phyloP scores from a whole-genome alignment of 1,140 invertebrate genomes.

The Formica selysi region DNA sequence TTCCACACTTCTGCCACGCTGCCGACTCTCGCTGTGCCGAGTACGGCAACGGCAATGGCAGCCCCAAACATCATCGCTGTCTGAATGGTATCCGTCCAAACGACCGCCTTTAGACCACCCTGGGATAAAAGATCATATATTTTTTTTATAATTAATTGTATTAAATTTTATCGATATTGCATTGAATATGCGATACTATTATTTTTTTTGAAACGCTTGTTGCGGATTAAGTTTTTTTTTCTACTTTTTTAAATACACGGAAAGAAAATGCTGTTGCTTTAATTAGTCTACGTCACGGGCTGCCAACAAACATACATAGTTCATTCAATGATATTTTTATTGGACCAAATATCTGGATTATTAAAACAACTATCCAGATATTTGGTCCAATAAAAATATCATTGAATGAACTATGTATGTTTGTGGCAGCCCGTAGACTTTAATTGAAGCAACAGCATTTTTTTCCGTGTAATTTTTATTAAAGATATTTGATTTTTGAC shows the following conservation, averaged over 20 bases:
- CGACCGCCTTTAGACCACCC: slow-evolving; percentile 95
- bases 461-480: background rate
- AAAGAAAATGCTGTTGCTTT: too few species aligned
- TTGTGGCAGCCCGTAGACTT: too few species aligned
- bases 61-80: slow-evolving; percentile 92
- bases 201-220: background rate
- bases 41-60: slow-evolving; percentile 89
- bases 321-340: too few species aligned
- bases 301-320: too few species aligned
- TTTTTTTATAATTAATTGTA: background rate
- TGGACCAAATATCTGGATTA: too few species aligned
- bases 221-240: background rate
- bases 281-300: too few species aligned
- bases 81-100: slow-evolving; percentile 95
- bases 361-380: too few species aligned
- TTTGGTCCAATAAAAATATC: too few species aligned
- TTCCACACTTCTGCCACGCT: slow-evolving; percentile 89
- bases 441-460: too few species aligned
- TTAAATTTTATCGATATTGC: background rate
- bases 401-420: too few species aligned
- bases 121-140: slow-evolving; percentile 79
- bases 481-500: background rate
- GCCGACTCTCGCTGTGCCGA: slow-evolving; percentile 90
- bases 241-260: background rate
- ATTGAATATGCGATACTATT: background rate